A percentile compares a stretch with the other conserved stretches of the same genome.
Conservation (phyloP, 2,888 invertebrate genomes). For the Lasioglossum villosulum region DNA sequence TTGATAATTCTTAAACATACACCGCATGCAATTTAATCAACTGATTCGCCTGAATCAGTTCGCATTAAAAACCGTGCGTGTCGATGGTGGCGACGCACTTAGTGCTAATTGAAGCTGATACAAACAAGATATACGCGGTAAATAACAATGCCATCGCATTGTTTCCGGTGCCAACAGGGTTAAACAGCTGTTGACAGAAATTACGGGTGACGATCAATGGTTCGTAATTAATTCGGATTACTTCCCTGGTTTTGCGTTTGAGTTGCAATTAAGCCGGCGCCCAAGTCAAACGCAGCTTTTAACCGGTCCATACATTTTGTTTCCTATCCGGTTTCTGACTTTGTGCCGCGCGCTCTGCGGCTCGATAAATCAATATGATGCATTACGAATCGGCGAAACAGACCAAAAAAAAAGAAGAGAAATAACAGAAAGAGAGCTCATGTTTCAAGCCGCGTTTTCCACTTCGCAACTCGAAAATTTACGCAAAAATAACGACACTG, state of each 20-base stretch:
- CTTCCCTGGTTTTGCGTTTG: conserved; percentile 20
- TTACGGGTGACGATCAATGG: conserved; percentile 26
- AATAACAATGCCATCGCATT: conserved; percentile 26
- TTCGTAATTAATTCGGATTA: conserved; percentile 48
- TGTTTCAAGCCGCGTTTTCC: not conserved
- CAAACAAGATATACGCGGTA: not conserved
- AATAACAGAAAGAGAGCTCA: not conserved
- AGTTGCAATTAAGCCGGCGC: conserved; percentile 23
- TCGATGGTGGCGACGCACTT: not conserved
- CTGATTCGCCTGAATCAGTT: not conserved
- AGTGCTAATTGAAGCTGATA: conserved; percentile 27
- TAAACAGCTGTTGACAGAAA: conserved; percentile 36
- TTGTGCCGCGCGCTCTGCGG: conserved; percentile 7
- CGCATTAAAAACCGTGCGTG: not conserved
- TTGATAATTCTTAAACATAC: not conserved
- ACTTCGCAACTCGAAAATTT: not conserved
- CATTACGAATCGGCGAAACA: not conserved
- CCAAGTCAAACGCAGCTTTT: conserved; percentile 40
- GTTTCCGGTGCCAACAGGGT: conserved; percentile 21
- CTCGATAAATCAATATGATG: conserved; percentile 45
- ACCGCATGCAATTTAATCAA: not conserved
- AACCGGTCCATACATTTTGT: conserved; percentile 19
- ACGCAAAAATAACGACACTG: not conserved
- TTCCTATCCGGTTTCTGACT: conserved; percentile 21
- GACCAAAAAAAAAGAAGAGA: conserved; percentile 8